Evolutionary conservation across 2,888 invertebrate species (phyloP).

Genomic region (Caenorhabditis sp.): DNA sequence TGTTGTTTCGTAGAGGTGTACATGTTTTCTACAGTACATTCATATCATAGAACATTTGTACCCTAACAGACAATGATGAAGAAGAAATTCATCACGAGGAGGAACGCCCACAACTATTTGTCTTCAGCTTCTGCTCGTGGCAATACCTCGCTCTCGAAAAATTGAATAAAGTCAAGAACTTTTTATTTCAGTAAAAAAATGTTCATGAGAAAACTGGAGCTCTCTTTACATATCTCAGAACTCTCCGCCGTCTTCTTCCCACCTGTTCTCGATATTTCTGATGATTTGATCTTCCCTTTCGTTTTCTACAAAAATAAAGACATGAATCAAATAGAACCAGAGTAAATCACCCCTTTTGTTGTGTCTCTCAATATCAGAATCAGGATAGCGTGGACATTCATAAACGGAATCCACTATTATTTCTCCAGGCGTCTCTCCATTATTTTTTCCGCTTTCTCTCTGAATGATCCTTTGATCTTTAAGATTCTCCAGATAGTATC

Average conservation of each 20-base stretch:
- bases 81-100: neutral
- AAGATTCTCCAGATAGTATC: constrained; percentile 28
- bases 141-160: no score
- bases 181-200: neutral
- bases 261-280: neutral
- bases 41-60: neutral
- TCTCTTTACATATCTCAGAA: neutral
- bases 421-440: neutral
- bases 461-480: neutral
- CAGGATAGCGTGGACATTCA: neutral
- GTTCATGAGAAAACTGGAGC: constrained; percentile 4
- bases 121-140: no score
- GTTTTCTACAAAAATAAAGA: neutral
- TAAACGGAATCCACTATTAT: constrained; percentile 9
- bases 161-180: no score
- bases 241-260: neutral
- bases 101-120: neutral
- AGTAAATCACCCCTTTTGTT: neutral
- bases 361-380: neutral
- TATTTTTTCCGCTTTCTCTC: neutral
- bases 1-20: no score
- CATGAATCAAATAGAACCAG: neutral
- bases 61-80: neutral
- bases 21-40: no score
- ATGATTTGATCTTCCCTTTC: neutral